Conservation (phyloP, 1,140 invertebrate genomes). For the Acarapis woodi region DNA sequence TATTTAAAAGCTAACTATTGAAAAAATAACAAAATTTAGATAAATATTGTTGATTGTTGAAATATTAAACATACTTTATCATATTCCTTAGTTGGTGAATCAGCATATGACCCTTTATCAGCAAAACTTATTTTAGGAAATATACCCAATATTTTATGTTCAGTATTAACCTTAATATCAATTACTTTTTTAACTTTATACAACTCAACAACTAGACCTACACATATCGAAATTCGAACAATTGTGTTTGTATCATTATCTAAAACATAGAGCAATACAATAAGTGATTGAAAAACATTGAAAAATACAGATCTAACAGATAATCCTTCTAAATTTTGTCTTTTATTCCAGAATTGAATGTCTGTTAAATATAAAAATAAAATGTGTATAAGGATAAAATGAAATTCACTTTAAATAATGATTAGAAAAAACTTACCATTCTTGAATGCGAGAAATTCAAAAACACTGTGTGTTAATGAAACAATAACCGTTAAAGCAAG, state of each 20-base stretch:
- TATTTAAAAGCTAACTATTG: conserved; percentile 67
- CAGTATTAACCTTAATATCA: conserved; percentile 36
- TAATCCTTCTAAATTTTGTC: conserved; percentile 81
- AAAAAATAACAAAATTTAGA: conserved; percentile 8
- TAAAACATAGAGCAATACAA: conserved; percentile 80
- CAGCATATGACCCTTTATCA: conserved; percentile 86
- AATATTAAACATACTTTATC: conserved; percentile 29
- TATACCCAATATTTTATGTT: conserved; percentile 34
- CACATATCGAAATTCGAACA: conserved; percentile 60
- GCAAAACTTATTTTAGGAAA: conserved; percentile 48
- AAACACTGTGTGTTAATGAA: conserved; percentile 82
- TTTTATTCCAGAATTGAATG: conserved; percentile 98
- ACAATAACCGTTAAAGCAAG: conserved; percentile 67
- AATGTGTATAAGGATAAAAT: neutral
- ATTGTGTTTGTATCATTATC: conserved; percentile 97
- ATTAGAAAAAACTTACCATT: conserved; percentile 33
- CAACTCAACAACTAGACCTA: conserved; percentile 84
- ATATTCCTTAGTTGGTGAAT: conserved; percentile 78
- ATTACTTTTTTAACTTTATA: conserved; percentile 96
- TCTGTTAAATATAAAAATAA: conserved; percentile 26
- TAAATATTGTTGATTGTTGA: neutral
- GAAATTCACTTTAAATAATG: neutral
- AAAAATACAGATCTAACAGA: conserved; percentile 97
- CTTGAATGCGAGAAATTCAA: conserved; percentile 96
- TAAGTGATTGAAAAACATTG: conserved; percentile 81